phyloP scores from a whole-genome alignment of 2,113 vertebrate genomes.

The Dipodomys ordii region DNA sequence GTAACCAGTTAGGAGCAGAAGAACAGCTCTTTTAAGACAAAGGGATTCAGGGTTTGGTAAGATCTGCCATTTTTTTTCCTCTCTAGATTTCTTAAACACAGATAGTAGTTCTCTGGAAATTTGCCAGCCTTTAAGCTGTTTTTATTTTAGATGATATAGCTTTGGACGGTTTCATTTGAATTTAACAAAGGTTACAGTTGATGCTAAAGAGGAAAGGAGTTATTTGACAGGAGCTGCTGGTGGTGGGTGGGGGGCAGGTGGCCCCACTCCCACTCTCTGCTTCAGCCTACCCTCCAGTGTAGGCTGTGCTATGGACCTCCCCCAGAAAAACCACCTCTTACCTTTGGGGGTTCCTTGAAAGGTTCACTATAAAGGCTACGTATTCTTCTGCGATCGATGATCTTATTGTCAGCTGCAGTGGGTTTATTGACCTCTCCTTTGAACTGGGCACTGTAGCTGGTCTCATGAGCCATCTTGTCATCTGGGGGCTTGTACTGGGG shows the following conservation, averaged over 20 bases:
- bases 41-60: not conserved
- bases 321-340: slow-evolving; percentile 81
- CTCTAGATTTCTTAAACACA: slow-evolving; percentile 44
- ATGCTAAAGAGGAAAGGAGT: not conserved
- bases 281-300: not conserved
- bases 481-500: slow-evolving; percentile 94
- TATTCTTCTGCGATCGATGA: slow-evolving; percentile 94
- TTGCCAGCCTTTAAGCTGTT: not conserved
- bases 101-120: slow-evolving; percentile 14
- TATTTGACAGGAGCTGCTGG: not conserved
- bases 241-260: not conserved
- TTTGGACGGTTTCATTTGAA: not conserved
- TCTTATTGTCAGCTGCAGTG: slow-evolving; percentile 90
- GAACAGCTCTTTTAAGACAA: not conserved
- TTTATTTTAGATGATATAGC: not conserved
- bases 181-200: not conserved
- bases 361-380: slow-evolving; percentile 97
- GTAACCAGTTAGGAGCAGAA: not conserved
- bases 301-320: not conserved
- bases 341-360: slow-evolving; percentile 92
- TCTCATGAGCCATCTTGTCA: slow-evolving; percentile 92
- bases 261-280: not conserved
- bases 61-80: not conserved
- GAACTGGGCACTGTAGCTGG: slow-evolving; percentile 96
- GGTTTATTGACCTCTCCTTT: slow-evolving; percentile 92